phyloP scores from a whole-genome alignment of 2,113 vertebrate genomes.

The Pheucticus melanocephalus region DNA sequence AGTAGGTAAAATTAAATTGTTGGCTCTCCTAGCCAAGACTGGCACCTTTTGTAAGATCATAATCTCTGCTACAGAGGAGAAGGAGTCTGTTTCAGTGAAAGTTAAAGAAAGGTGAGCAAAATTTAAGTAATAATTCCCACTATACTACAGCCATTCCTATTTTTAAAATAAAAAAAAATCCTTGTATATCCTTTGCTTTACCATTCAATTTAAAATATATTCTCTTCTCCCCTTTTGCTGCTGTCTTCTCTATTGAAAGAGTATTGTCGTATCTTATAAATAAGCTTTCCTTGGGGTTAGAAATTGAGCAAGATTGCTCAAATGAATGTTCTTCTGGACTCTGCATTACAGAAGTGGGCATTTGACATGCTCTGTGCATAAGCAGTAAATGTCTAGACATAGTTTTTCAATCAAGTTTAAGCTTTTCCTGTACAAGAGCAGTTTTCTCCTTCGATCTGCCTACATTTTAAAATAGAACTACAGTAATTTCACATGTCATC shows the following conservation, averaged over 20 bases:
- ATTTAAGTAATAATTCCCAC: background rate
- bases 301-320: constrained; percentile 8
- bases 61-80: background rate
- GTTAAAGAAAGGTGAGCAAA: background rate
- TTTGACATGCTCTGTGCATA: constrained; percentile 38
- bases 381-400: constrained; percentile 51
- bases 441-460: background rate
- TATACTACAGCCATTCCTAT: background rate
- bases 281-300: constrained; percentile 19
- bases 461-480: constrained; percentile 22
- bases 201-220: background rate
- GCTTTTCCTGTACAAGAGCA: background rate
- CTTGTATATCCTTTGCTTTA: background rate
- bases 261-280: constrained; percentile 22
- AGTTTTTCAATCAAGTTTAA: constrained; percentile 50
- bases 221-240: background rate
- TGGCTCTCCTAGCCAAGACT: background rate
- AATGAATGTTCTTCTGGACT: constrained; percentile 30
- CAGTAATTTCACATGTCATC: background rate
- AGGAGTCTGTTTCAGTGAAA: background rate
- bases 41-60: background rate
- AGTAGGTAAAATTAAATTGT: constrained; percentile 24
- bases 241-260: constrained; percentile 14
- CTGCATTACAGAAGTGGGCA: constrained; percentile 39
- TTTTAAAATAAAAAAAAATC: background rate